Base-by-base conservation (phyloP, 2,113 vertebrate genomes). In the Phylloscopus trochiloides region DNA sequence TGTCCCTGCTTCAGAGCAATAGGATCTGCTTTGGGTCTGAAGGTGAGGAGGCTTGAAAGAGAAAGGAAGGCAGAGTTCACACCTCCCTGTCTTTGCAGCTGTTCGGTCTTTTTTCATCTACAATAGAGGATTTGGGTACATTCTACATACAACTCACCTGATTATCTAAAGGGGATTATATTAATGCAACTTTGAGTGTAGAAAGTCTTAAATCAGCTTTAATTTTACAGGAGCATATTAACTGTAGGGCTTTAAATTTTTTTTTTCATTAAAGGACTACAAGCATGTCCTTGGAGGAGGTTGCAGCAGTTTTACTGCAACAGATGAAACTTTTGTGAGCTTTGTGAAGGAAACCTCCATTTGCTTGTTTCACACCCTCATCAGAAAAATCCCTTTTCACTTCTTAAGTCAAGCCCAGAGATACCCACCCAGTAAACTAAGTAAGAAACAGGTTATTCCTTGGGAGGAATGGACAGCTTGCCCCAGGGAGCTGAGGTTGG, bases 81-180 rank as follows among this genome's bases (percentile, higher is more conserved):
- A 51, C 16, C 17, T 80, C 29, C 22, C 14, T 86, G 80, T 48
- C 36, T 70, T 43, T 92, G 32, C 54, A 65, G 50, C 70, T 57
- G 31, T 36, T 67, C 6, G 0, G 42, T 78, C 22, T 42, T 59
- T 86, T 78, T 70, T 62, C 18, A 25, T 51, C 66, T 65, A 11
- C 31, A 72, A 31, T 12, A 51, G 51, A 80, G 34, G 59, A 43
- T 84, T 74, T 92, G 67, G 48, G 29, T 82, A 38, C 40, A 20
- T 67, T 85, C 66, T 74, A 54, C 24, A 40, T 19, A 31, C 45
- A 73, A 28, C 17, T 82, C 19, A 29, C 51, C 54, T 82, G 74
- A 72, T 93, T 75, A 96, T 31, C 58, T 87, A 71, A 66, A 82
- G 38, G 24, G n/a, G 78, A 76, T 91, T 90, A 71, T 43, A 79